Base-by-base conservation (phyloP, 2,113 vertebrate species). In the Picathartes gymnocephalus region DNA sequence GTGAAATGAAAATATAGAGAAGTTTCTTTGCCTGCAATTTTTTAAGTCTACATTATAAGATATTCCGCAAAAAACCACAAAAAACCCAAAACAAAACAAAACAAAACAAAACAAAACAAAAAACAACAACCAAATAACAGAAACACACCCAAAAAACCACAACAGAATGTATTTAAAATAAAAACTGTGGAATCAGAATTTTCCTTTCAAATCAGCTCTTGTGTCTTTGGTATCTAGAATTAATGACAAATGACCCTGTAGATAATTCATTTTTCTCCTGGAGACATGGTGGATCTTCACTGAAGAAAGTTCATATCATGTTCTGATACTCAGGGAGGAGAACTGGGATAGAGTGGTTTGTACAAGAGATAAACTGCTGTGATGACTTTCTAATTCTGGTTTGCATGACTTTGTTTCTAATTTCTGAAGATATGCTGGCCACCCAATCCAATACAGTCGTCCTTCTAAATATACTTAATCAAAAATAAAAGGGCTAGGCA, bases 111-210 rank as follows among this genome's bases (percentile, higher is more conserved):
- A 6, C 6, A 56, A n/a, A n/a, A n/a, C n/a, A n/a, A n/a, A n/a
- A n/a, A 31, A 13, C 10, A 68, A 33, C 15, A 50, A n/a, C 11
- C 2, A 19, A 54, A 40, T 19, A 2, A 1, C 7, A 39, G 6
- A 56, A 64, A 33, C 20, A 4, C 5, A 24, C 6, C 3, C 7
- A 2, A n/a, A 64, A 24, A 1, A 0, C 0, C 9, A 4, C 22
- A 31, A 25, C 3, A 31, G 3, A 76, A 47, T 1, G 0, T 3
- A 28, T 79, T 60, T 71, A 47, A 76, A 79, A 56, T 66, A 62
- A 72, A 53, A 13, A 15, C 6, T 8, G 5, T 33, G 4, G 22
- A 88, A 44, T 44, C 12, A 50, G 13, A 31, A 27, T 35, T 81
- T 83, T 73, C 40, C 19, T 70, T 81, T 22, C 15, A 50, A 37